These are phyloP conservation scores for Sphaeramia orbicularis DNA, from an alignment of 2,797 vertebrate genomes.

Conservation along the genomic window DNA sequence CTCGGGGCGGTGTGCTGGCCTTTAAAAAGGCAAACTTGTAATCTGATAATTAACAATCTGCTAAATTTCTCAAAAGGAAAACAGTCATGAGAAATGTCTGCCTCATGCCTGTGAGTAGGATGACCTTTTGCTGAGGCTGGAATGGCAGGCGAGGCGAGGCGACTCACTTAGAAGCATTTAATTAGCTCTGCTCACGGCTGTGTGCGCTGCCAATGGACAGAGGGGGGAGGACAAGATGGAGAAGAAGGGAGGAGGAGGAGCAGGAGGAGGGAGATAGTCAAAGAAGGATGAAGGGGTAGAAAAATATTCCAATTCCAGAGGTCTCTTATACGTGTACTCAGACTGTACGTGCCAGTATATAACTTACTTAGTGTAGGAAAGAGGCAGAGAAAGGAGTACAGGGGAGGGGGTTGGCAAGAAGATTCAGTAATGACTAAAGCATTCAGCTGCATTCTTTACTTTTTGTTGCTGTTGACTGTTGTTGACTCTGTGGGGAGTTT, in stretches of 20 bases:
- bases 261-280: constrained; percentile 29
- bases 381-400: constrained; percentile 11
- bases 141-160: constrained; percentile 73
- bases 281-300: constrained; percentile 4
- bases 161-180: constrained; percentile 86
- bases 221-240: constrained; percentile 37
- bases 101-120: constrained; percentile 77
- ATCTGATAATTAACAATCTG: constrained; percentile 88
- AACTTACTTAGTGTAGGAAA: not conserved
- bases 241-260: constrained; percentile 18
- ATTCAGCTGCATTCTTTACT: constrained; percentile 5
- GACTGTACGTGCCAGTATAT: constrained; percentile 17
- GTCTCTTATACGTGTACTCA: not conserved
- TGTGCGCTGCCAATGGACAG: constrained; percentile 63
- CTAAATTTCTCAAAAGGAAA: constrained; percentile 83
- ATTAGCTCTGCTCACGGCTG: constrained; percentile 83
- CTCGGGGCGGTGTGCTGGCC: constrained; percentile 74
- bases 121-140: constrained; percentile 82
- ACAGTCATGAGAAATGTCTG: constrained; percentile 81
- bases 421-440: not conserved
- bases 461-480: constrained; percentile 27
- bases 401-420: not conserved
- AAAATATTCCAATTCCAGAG: constrained; percentile 19
- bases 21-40: constrained; percentile 83
- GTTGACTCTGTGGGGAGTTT: constrained; percentile 17